Evolutionary conservation across 2,797 vertebrate species (phyloP).

Genomic region (Phrynocephalus guinanensis): DNA sequence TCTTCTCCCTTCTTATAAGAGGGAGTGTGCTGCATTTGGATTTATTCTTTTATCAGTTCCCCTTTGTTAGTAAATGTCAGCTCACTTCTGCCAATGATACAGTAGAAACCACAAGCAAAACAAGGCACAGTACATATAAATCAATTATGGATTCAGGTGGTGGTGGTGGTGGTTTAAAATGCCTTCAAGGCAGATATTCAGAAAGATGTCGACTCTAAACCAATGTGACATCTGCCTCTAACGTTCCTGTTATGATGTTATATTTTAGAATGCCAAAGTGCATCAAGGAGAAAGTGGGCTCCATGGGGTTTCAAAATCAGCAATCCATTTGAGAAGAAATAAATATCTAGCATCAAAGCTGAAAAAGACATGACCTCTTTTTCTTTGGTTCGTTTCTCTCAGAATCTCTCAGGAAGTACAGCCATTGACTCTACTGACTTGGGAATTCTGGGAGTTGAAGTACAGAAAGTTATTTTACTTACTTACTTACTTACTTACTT

Average conservation of each 20-base stretch:
- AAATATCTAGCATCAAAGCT: conserved; percentile 5
- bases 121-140: neutral
- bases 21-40: neutral
- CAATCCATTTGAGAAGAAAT: conserved; percentile 44
- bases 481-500: no score
- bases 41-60: neutral
- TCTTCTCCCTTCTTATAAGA: neutral
- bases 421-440: no score
- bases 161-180: neutral
- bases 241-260: conserved; percentile 31
- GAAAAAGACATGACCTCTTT: no score
- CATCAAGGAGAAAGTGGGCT: neutral
- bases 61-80: conserved; percentile 25
- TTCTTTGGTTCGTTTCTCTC: no score
- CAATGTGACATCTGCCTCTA: conserved; percentile 28
- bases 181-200: conserved; percentile 19
- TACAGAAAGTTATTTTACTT: no score
- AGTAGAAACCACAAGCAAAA: conserved; percentile 12
- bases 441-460: no score
- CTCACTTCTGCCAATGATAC: neutral
- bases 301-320: conserved; percentile 9
- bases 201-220: neutral
- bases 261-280: conserved; percentile 32
- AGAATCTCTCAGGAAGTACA: no score
- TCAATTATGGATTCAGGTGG: neutral